A percentile compares a stretch with the other conserved stretches of the same genome.
Conservation (phyloP, 2,113 vertebrate genomes). For the Corythaeola cristata region DNA sequence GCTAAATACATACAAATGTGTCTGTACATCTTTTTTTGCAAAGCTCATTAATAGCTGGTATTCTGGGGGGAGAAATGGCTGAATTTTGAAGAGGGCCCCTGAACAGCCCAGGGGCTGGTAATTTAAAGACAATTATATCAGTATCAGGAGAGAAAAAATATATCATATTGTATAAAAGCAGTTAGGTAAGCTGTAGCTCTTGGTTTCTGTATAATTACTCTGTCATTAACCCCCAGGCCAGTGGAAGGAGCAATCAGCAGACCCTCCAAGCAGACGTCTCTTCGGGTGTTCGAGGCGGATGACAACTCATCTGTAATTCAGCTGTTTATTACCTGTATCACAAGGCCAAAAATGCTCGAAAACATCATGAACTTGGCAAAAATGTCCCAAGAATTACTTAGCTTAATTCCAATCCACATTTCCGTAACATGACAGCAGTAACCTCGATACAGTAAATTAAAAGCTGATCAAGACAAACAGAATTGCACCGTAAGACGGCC, state of each 20-base stretch:
- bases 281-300: not conserved
- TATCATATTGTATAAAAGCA: not conserved
- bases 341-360: not conserved
- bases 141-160: not conserved
- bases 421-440: not conserved
- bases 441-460: not conserved
- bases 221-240: not conserved
- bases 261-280: not conserved
- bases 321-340: not conserved
- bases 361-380: not conserved
- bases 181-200: not conserved
- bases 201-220: too few species aligned
- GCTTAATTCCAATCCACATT: not conserved
- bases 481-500: not conserved
- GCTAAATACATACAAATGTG: not conserved
- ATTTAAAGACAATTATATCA: not conserved
- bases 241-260: not conserved
- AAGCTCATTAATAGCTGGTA: not conserved
- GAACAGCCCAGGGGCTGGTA: not conserved
- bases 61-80: accelerated
- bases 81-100: not conserved
- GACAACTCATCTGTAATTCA: not conserved
- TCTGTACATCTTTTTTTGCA: not conserved
- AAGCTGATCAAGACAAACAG: not conserved
- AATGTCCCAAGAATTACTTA: not conserved